Evolutionary conservation across 1,140 invertebrate genomes (phyloP), one percentile per base, ranked within the genome.

Genomic region (Melipona quadrifasciata): DNA sequence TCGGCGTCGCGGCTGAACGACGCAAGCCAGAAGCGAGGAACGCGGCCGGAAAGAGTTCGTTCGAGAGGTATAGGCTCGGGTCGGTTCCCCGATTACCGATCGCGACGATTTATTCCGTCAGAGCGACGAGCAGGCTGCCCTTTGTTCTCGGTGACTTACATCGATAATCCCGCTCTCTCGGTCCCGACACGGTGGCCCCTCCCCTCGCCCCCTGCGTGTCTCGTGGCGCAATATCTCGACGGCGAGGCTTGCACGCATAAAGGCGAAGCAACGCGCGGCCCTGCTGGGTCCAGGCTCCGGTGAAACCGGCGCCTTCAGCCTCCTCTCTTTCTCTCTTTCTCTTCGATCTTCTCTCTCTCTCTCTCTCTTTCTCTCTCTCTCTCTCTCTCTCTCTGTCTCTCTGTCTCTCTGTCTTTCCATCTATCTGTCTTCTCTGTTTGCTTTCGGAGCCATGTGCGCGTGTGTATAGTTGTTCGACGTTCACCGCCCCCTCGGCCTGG

Each of bases 71-170:
- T 3, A 47, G n/a, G 21, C 6, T 31, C 2, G 31, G 77, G 31
- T 8, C 51, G 53, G 51, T 57, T 57, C 51, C 73, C 64, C 85
- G 76, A 84, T 82, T 57, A 89, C 67, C 74, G 78, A 85, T 88
- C 87, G 86, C 82, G 68, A 51, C 82, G 78, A 89, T 88, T 89
- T 79, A 86, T 88, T 80, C 77, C 84, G 70, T 79, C 87, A 80
- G 70, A 67, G 68, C 87, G 84, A 86, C 76, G 77, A 88, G 84
- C 61, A 79, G 84, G 71, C 70, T 86, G 80, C 84, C 80, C 79
- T 90, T 90, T 90, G 85, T 90, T 90, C 85, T 82, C 85, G 85
- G 85, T 89, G 86, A 89, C 88, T 89, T 89, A 89, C 85, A 89
- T 89, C 85, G 88, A 89, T 89, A 86, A 89, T 87, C 87, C 78